Evolutionary conservation across 2,113 vertebrate genomes (phyloP).

Genomic region (Microcebus murinus): DNA sequence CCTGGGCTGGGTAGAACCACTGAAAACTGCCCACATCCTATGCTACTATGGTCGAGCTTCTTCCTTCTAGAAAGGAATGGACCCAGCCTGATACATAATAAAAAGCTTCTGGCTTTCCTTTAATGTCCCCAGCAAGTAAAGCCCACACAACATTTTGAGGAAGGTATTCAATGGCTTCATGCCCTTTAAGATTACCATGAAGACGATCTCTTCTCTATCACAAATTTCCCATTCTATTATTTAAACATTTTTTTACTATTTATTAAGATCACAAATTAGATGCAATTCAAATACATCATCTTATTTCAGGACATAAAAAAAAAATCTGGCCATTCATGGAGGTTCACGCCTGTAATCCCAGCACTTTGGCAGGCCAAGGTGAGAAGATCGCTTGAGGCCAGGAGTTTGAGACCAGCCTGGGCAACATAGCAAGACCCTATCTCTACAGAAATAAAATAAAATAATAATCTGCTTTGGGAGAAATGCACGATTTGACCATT

Average conservation of each 20-base stretch:
- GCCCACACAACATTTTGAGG: background rate
- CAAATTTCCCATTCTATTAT: background rate
- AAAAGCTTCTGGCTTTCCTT: background rate
- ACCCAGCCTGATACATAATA: background rate
- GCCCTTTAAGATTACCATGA: background rate
- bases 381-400: too few species aligned
- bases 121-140: background rate
- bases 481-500: background rate
- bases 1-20: background rate
- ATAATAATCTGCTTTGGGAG: background rate
- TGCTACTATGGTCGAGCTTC: background rate
- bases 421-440: too few species aligned
- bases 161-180: background rate
- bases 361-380: too few species aligned
- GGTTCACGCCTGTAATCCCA: too few species aligned
- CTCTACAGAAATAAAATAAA: background rate
- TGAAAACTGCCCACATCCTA: background rate
- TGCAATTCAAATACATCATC: background rate
- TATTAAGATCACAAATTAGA: background rate
- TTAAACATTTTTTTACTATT: background rate
- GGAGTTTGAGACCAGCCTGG: too few species aligned
- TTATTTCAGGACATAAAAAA: background rate
- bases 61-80: background rate
- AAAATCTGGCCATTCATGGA: too few species aligned
- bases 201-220: background rate